Base-by-base conservation (phyloP, 1,140 invertebrate species). In the Ceratina japonica region DNA sequence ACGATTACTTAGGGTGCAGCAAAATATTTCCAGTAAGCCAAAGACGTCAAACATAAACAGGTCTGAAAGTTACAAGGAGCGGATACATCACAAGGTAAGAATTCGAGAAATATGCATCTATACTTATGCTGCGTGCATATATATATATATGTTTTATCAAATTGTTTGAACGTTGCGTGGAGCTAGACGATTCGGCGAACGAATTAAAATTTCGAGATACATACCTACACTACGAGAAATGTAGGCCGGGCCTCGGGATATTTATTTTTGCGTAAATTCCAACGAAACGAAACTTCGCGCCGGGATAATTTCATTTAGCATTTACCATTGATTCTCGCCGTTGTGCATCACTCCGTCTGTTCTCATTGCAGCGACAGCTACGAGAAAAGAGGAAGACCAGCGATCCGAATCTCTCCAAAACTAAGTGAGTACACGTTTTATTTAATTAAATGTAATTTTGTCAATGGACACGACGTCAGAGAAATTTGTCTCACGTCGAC, bases 381-480 rank as follows among this genome's bases (percentile, higher is more conserved):
- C 93, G 95, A 82, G 95, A 95, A 89, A 94, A 94, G 80, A 93
- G 95, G 85, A 96, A 96, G 91, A 95, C 95, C 63, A 96, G 95
- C 83, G 95, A 96, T 91, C 95, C 95, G 16, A 96, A 95, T 92
- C 93, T 96, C 62, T 95, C 95, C 56, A 95, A 95, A 93, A 94
- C 94, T 86, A 95, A 94, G 94, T 95, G 90, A 94, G 93, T 93
- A 69, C 62, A 54, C 51, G 20, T 64, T 49, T 56, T 65, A 18
- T 72, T 44, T 44, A 44, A 44, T 44, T 44, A 44, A 44, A 44
- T 44, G 10, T 44, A 44, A 44, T 44, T 8, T 44, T 44, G 5
- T 10, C 5, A 44, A 7, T 7, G 37, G 10, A 44, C 37, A 7
- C 37, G 10, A 7, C 5, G 37, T 44, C 37, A 44, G 37, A 8